Conservation (phyloP, 2,888 invertebrate species). For the Perizoma affinitatum region DNA sequence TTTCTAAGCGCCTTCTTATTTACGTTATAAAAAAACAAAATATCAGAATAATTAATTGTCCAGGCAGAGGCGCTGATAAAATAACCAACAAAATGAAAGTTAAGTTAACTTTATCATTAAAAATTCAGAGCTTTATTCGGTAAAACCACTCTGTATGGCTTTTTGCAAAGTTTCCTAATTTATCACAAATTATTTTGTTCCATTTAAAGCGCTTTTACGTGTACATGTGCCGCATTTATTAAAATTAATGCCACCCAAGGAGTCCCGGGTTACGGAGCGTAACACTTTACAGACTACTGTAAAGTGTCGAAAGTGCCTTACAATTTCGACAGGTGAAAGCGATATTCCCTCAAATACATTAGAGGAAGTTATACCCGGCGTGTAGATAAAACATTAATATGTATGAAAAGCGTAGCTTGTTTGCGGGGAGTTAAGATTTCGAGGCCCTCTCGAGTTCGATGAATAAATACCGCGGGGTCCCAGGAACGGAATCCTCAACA, state of each 20-base stretch:
- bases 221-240: constrained; percentile 32
- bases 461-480: constrained; percentile 63
- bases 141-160: constrained; percentile 18
- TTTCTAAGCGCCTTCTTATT: not conserved
- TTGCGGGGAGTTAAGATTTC: constrained; percentile 74
- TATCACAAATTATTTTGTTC: constrained; percentile 29
- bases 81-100: constrained; percentile 1
- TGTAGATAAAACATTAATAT: constrained; percentile 80
- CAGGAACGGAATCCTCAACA: too few relatives aligned
- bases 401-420: constrained; percentile 73
- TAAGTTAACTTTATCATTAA: constrained; percentile 5
- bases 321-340: constrained; percentile 66
- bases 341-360: constrained; percentile 71
- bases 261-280: constrained; percentile 34
- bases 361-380: constrained; percentile 65
- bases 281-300: too few relatives aligned
- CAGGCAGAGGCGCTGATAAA: not conserved
- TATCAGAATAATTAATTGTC: not conserved
- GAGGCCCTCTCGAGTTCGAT: constrained; percentile 63
- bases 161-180: constrained; percentile 22
- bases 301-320: constrained; percentile 41
- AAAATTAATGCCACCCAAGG: constrained; percentile 40
- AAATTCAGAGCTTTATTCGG: constrained; percentile 11
- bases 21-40: too few relatives aligned
- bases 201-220: constrained; percentile 32